Percentiles rank a stretch among this genome's conserved stretches.
These are phyloP conservation scores for Australoheros scitulus DNA, from an alignment of 2,113 vertebrate genomes.

Conservation along the genomic window DNA sequence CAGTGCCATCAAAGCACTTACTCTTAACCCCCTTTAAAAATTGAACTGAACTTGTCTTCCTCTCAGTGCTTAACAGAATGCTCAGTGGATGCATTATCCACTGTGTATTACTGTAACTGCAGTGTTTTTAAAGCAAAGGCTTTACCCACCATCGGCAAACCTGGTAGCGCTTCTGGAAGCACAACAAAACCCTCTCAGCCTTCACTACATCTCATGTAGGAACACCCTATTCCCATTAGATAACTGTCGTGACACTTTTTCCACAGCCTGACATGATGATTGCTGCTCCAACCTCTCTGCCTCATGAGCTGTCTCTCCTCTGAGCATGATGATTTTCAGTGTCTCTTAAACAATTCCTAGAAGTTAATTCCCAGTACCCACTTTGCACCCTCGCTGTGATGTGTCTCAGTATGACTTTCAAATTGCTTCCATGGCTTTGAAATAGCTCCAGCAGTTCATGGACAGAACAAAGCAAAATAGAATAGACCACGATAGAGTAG, in stretches of 20 bases:
- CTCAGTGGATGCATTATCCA: conserved; percentile 38
- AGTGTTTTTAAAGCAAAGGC: conserved; percentile 14
- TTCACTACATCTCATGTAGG: conserved; percentile 11
- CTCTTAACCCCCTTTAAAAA: conserved; percentile 29
- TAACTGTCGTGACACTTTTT: conserved; percentile 33
- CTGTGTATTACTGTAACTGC: conserved; percentile 17
- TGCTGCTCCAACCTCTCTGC: conserved; percentile 5
- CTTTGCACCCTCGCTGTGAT: not conserved
- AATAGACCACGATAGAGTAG: not conserved
- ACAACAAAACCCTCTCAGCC: conserved; percentile 40
- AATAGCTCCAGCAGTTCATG: not conserved
- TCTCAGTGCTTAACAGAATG: conserved; percentile 19
- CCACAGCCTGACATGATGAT: conserved; percentile 18
- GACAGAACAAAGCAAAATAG: not conserved
- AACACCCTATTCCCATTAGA: conserved; percentile 41
- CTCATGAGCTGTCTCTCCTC: not conserved
- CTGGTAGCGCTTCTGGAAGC: conserved; percentile 14
- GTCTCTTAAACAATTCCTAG: not conserved
- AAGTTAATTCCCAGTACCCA: conserved; percentile 24
- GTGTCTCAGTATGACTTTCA: not conserved
- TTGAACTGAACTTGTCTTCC: conserved; percentile 20
- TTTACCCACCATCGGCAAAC: conserved; percentile 15
- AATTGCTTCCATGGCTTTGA: not conserved
- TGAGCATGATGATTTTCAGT: conserved; percentile 10
- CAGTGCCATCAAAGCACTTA: conserved; percentile 1